Evolutionary conservation across 2,888 invertebrate genomes (phyloP).

Genomic region (Drosophila monieri): DNA sequence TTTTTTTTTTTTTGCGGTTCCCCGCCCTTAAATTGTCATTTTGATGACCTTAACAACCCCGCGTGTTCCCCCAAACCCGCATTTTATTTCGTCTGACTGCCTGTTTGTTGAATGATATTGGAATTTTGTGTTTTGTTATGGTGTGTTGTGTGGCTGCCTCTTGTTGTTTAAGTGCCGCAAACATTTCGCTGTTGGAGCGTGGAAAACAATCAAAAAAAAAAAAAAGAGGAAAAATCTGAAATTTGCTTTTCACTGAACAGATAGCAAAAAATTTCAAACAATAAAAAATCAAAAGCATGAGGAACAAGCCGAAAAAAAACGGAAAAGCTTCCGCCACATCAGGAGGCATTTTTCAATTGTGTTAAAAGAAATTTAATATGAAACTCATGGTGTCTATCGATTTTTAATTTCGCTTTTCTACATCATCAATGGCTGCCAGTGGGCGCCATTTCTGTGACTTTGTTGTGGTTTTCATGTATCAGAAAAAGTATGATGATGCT

Average conservation of each 20-base stretch:
- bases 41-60: constrained; percentile 44
- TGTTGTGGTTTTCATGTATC: constrained; percentile 36
- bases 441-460: constrained; percentile 20
- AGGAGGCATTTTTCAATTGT: constrained; percentile 61
- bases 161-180: constrained; percentile 62
- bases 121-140: constrained; percentile 60
- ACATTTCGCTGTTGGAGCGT: constrained; percentile 57
- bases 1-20: constrained; percentile 10
- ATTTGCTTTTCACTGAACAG: constrained; percentile 44
- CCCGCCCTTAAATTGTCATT: constrained; percentile 31
- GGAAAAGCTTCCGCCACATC: constrained; percentile 17
- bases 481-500: constrained; percentile 6
- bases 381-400: constrained; percentile 62
- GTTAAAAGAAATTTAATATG: constrained; percentile 71
- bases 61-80: constrained; percentile 16
- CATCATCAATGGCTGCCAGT: neutral
- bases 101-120: constrained; percentile 63
- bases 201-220: constrained; percentile 60
- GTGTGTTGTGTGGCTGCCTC: constrained; percentile 6
- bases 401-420: constrained; percentile 52
- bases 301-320: constrained; percentile 1
- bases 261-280: constrained; percentile 16
- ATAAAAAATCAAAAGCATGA: constrained; percentile 2
- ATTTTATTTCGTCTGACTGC: constrained; percentile 18
- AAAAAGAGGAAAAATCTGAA: constrained; percentile 9